Evolutionary conservation across 2,797 vertebrate species (phyloP).

Genomic region (Morus bassanus): DNA sequence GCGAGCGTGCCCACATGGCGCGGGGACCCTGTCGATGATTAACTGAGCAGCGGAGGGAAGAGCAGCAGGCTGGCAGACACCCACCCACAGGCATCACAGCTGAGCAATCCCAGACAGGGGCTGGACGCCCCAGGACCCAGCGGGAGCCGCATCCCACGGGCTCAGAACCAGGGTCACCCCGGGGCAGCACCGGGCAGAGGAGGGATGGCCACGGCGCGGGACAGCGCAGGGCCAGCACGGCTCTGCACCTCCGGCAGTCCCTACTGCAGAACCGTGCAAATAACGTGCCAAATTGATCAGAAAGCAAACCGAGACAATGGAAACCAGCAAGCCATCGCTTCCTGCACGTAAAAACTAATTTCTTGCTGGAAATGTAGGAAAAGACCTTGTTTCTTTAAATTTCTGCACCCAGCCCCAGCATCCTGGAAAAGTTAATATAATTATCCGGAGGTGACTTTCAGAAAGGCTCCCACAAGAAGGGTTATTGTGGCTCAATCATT

Average conservation of each 20-base stretch:
- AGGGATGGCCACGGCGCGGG: fast-evolving
- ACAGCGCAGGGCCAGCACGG: not conserved
- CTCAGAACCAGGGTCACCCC: not conserved
- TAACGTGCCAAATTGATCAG: fast-evolving
- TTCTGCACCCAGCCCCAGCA: not conserved
- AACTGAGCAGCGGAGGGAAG: not conserved
- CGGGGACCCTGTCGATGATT: not conserved
- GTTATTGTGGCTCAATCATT: conserved; percentile 77
- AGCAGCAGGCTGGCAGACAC: not conserved
- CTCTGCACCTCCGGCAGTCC: fast-evolving
- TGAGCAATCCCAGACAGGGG: fast-evolving
- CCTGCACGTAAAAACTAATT: fast-evolving
- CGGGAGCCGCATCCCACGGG: fast-evolving
- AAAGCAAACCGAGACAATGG: not conserved
- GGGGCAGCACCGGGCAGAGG: fast-evolving
- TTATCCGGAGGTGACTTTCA: conserved; percentile 66
- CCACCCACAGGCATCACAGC: fast-evolving
- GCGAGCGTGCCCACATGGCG: not conserved
- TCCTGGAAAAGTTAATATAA: not conserved
- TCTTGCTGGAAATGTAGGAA: not conserved
- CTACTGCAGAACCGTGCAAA: fast-evolving
- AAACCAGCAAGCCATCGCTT: not conserved
- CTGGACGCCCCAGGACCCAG: fast-evolving
- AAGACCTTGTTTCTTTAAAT: not conserved
- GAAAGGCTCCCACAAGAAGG: conserved; percentile 20